Evolutionary conservation across 2,888 invertebrate species (phyloP).

Genomic region (Aspidiotus rigidus): DNA sequence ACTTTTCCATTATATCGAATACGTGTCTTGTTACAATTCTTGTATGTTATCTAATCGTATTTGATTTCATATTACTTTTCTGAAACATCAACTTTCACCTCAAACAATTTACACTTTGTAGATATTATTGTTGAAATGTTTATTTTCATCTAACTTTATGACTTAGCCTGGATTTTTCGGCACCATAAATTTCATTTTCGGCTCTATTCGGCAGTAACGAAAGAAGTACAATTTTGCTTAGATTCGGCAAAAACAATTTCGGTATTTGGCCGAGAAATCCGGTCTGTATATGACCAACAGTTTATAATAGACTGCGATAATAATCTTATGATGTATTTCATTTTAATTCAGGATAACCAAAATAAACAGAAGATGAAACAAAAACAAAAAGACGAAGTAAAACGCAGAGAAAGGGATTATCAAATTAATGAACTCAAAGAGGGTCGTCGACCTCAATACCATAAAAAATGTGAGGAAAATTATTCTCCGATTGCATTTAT

Average conservation of each 20-base stretch:
- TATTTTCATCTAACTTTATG: too few relatives aligned
- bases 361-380: not conserved
- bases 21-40: too few relatives aligned
- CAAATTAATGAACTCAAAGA: slow-evolving; percentile 1
- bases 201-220: too few relatives aligned
- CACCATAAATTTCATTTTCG: too few relatives aligned
- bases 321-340: not conserved
- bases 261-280: too few relatives aligned
- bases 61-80: not conserved
- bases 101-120: too few relatives aligned
- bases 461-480: not conserved
- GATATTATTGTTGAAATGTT: too few relatives aligned
- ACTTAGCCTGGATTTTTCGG: too few relatives aligned
- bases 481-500: not conserved
- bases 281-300: not conserved
- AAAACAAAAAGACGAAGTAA: not conserved
- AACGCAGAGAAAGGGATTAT: not conserved
- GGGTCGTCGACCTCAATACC: not conserved
- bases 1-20: too few relatives aligned
- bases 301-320: not conserved
- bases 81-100: not conserved
- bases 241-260: too few relatives aligned
- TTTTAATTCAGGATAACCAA: slow-evolving; percentile 1
- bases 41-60: not conserved
- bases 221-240: too few relatives aligned